Base-by-base conservation (phyloP, 1,140 invertebrate species). In the Drosophila ambigua region DNA sequence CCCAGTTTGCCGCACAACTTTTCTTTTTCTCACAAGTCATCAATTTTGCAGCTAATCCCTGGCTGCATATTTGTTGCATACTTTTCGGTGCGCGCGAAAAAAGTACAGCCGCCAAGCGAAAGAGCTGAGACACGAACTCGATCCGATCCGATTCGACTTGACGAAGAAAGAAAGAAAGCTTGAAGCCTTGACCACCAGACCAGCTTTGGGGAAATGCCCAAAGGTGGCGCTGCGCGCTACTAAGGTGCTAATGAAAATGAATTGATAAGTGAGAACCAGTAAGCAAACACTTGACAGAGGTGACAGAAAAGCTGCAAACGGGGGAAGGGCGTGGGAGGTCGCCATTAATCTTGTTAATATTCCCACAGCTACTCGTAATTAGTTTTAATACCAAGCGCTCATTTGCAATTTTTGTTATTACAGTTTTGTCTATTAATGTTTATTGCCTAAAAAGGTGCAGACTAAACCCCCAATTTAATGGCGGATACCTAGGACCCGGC, bases 71-170 rank as follows among this genome's bases (percentile, higher is more conserved):
- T 0, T n/a, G 20, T 60, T 60, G 83, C 79, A 52, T 88, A 88
- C 68, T 88, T 74, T 77, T 43, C 5, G 49, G 68, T 31, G 15
- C 3, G 0, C 7, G 0, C 0, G 3, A 0, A 64, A 52, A 69
- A 59, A 48, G 39, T 52, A 8, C n/a, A 6, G 11, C 35, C 13
- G 26, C 24, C 11, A 51, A 79, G 71, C 64, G 72, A 88, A 88
- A 62, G 83, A 88, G 75, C 71, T 83, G 63, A 83, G 83, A 88
- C 83, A 83, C 84, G 44, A 88, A 88, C 84, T 78, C 39, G 24
- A 5, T 45, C 2, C 16, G 35, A 39, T 31, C 1, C 31, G 31
- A 31, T 31, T 8, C 31, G 31, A 48, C 50, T 65, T 23, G 51
- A 78, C 79, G 68, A 81, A 77, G 55, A 23, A 26, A 24, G 41